Base-by-base conservation (phyloP, 2,113 vertebrate genomes). In the Bucco capensis region DNA sequence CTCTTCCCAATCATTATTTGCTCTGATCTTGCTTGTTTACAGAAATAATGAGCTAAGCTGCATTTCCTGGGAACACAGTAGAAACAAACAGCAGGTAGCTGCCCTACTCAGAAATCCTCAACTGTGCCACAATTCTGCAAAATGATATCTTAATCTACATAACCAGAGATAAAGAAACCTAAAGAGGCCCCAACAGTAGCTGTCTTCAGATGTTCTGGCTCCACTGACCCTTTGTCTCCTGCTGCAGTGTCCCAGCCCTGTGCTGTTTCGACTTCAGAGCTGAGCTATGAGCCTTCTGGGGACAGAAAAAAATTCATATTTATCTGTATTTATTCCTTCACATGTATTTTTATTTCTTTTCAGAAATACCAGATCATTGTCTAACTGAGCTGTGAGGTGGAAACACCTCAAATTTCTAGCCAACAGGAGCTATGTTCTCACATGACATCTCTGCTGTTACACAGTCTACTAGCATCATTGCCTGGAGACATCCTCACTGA, bases 11-110 rank as follows among this genome's bases (percentile, higher is more conserved):
- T 27, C 83, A 83, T 66, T 25, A 54, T 38, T 77, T 83, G 51
- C 83, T 72, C 18, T 46, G n/a, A 83, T 70, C 71, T 77, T 47
- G 58, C 47, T 81, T 90, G 46, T 92, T 91, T 94, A 91, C 54
- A 83, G 83, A 87, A 85, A 71, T 58, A 86, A 58, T 21, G 72
- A 91, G 49, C 49, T 77, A 47, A 88, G 85, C 80, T 60, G 37
- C 8, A 47, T 80, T 92, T 90, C 83, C 88, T 83, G 76, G 69
- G 76, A 92, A 56, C 8, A 14, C 75, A 83, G 64, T 1, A 69
- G 83, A 95, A 92, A 91, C 76, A 93, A 93, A 90, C 83, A 94
- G 88, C 86, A 88, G 93, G 92, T 56, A 90, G 64, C 42, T 93
- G 60, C 76, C 44, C 8, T 31, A 27, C 35, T 86, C 86, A 53